A percentile compares a stretch with the other conserved stretches of the same genome.
Evolutionary conservation across 2,888 invertebrate species (phyloP).

Genomic region (Seira musarum): DNA sequence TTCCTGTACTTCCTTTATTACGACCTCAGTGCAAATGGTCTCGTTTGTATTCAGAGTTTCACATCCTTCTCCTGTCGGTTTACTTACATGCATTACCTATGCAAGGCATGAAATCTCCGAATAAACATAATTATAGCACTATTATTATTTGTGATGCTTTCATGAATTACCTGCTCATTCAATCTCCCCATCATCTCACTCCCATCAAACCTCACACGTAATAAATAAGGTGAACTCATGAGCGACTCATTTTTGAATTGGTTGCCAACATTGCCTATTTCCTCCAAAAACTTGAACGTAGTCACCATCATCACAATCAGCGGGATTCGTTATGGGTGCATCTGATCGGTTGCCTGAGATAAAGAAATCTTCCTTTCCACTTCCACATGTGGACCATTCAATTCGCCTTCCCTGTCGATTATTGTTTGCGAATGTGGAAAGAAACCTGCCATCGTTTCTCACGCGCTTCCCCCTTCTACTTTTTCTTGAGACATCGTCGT

Average conservation of each 20-base stretch:
- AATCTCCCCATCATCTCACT: slow-evolving; percentile 5
- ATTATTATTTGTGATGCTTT: too few species aligned
- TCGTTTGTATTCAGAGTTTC: slow-evolving; percentile 6
- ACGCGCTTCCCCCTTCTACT: background rate
- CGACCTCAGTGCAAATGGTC: slow-evolving; percentile 1
- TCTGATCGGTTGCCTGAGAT: slow-evolving; percentile 32
- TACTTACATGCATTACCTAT: background rate
- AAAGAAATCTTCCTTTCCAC: slow-evolving; percentile 13
- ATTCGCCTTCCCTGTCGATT: background rate
- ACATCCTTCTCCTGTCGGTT: slow-evolving; percentile 11
- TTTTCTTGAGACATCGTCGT: background rate
- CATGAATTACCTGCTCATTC: background rate
- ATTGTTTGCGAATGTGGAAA: background rate
- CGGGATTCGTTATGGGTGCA: background rate
- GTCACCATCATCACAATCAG: slow-evolving; percentile 5
- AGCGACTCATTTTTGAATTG: slow-evolving; percentile 22
- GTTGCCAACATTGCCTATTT: slow-evolving; percentile 47
- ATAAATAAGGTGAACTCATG: slow-evolving; percentile 29
- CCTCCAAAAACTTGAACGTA: slow-evolving; percentile 50
- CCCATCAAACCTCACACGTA: slow-evolving; percentile 46
- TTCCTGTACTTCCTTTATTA: background rate
- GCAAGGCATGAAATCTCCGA: too few species aligned
- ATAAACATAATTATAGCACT: too few species aligned
- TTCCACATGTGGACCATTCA: slow-evolving; percentile 33
- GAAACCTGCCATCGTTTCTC: background rate